Base-by-base conservation (phyloP, 1,140 invertebrate species). In the Microvelia longipes region DNA sequence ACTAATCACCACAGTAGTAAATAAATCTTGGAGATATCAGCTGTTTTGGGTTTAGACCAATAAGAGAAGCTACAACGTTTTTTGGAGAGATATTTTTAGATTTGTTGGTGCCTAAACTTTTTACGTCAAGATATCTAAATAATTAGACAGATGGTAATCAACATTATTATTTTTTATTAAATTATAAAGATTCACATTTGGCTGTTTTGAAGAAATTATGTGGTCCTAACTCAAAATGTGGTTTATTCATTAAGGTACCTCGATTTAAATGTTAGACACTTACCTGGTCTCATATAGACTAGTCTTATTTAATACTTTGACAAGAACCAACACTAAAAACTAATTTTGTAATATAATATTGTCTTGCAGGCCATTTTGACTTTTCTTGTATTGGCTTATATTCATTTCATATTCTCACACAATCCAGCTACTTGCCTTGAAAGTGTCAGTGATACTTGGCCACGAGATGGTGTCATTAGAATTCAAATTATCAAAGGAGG, bases 361-460 rank as follows among this genome's bases (percentile, higher is more conserved):
- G 19, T 15, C 2, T 80, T 85, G 70, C 79, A 90, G 87, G 94
- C 95, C 14, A 82, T 98, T 71, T 79, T 87, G 29, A 91, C 94
- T 70, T 90, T 98, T 80, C 92, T 93, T 78, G 88, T 95, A 50
- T 83, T 98, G 73, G 88, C 91, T 30, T 98, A 98, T 79, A 94
- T 98, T 75, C 96, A 98, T 78, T 86, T 95, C 77, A 89, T 90
- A 61, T 98, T 98, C 80, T 94, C 94, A 68, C 86, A 91, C 75
- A 87, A 91, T 74, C 95, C 96, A 27, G 92, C 93, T 50, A 95
- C 93, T 75, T 99, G 96, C 82, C 83, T 98, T 72, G 88, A 94
- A 77, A 87, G 93, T 79, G 86, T 98, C 28, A 86, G 92, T 78
- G 85, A 92, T 73, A 86, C 88, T 25, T 98, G 96, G 96, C 96